Conservation (phyloP, 2,888 invertebrate species). For the Caenorhabditis sp. region DNA sequence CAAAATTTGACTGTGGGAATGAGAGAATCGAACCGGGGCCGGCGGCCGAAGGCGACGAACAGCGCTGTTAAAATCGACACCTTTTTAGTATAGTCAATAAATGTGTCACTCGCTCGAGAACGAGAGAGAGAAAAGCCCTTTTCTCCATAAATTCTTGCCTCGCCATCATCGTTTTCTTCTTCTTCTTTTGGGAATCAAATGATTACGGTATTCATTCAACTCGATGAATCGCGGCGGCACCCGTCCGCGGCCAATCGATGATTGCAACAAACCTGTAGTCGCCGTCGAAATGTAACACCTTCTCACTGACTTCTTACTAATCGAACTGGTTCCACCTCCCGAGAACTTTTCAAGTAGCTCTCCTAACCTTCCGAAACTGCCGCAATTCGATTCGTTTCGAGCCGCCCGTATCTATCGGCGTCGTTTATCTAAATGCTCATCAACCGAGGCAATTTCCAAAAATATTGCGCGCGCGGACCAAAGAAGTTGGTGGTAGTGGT, state of each 20-base stretch:
- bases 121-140: conserved; percentile 2
- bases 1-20: conserved; percentile 37
- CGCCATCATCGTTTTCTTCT: neutral
- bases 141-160: conserved; percentile 21
- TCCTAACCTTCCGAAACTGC: neutral
- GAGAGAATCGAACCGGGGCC: conserved; percentile 1
- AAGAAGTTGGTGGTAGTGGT: conserved; percentile 16
- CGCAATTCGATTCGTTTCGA: too few relatives aligned
- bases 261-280: neutral
- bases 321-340: conserved; percentile 10
- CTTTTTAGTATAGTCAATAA: conserved; percentile 56
- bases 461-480: conserved; percentile 13
- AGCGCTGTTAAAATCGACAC: conserved; percentile 11
- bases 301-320: neutral
- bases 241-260: neutral
- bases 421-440: conserved; percentile 39
- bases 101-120: conserved; percentile 40
- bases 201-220: conserved; percentile 12
- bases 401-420: neutral
- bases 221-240: neutral
- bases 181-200: conserved; percentile 14
- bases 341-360: neutral
- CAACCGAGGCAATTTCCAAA: conserved; percentile 20
- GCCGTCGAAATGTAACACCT: conserved; percentile 11
- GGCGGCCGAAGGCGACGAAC: neutral